These are phyloP conservation scores for Zelleria hepariella DNA, from an alignment of 2,888 invertebrate genomes.

Conservation along the genomic window DNA sequence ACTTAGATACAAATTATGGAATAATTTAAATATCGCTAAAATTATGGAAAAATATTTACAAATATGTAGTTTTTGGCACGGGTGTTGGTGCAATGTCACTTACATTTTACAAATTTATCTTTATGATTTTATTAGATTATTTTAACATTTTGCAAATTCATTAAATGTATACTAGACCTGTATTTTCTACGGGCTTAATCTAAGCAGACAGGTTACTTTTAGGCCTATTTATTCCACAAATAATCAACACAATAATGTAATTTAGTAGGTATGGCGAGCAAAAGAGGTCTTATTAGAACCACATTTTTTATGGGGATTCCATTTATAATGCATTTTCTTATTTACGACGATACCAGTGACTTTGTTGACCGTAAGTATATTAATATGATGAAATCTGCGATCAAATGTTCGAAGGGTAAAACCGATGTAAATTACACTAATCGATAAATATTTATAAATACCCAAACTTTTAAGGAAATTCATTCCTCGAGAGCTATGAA, in stretches of 20 bases:
- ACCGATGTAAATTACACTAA: background rate
- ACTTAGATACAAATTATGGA: slow-evolving; percentile 27
- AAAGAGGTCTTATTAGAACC: no score
- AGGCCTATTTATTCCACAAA: slow-evolving; percentile 45
- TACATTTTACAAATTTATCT: background rate
- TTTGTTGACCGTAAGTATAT: no score
- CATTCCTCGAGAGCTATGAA: no score
- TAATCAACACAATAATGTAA: background rate
- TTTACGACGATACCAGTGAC: no score
- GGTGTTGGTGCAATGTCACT: slow-evolving; percentile 40
- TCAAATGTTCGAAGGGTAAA: no score
- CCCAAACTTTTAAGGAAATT: background rate
- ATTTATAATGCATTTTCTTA: no score
- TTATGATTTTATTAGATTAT: background rate
- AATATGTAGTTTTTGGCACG: slow-evolving; percentile 53
- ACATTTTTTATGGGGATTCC: no score
- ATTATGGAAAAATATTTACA: slow-evolving; percentile 58
- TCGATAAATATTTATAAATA: background rate
- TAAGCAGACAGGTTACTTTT: slow-evolving; percentile 42
- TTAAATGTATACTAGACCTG: slow-evolving; percentile 52
- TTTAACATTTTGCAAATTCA: slow-evolving; percentile 13
- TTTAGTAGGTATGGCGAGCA: no score
- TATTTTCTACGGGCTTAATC: slow-evolving; percentile 62
- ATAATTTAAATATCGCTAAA: slow-evolving; percentile 29
- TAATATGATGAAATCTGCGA: no score